Base-by-base conservation (phyloP, 1,140 invertebrate genomes). In the Cydia fagiglandana region DNA sequence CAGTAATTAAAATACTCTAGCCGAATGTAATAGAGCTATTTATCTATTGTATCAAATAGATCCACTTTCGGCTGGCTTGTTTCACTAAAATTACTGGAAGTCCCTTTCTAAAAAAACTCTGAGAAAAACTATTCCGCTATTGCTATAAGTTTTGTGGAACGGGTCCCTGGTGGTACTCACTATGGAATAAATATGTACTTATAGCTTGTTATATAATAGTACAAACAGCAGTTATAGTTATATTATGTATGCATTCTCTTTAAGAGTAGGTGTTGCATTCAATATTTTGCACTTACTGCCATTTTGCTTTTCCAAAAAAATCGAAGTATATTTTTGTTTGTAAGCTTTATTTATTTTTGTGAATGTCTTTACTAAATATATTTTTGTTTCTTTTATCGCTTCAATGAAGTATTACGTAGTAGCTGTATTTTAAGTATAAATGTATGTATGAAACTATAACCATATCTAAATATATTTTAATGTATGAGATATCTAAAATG, bases 401-500 rank as follows among this genome's bases (percentile, higher is more conserved):
- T 41, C 15, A 45, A 68, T 68, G 28, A 68, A 70, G 66, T 70
- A 70, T 70, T 70, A 70, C 15, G 30, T 70, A 70, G 34, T 34
- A 15, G 66, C 34, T 38, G 9, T 15, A 53, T 53, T 1, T 61
- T 61, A 24, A 61, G 9, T 17, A 61, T 61, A 61, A n/a, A 9
- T 24, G 47, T 61, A 5, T 24, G 9, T 10, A 61, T 61, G 56
- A 12, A 20, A 61, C 53, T 61, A n/a, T 56, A 56, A 24, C 10
- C 15, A 24, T 7, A 24, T 20, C 20, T 61, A 4, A 61, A 56
- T 70, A 38, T 17, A 70, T 38, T 38, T 12, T 34, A 70, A 20
- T 38, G 66, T 66, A 66, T 38, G 66, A 76, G 68, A 73, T 28
- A 64, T n/a, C n/a, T n/a, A n/a, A n/a, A n/a, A n/a, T 76, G 47